Conservation (phyloP, 2,113 vertebrate genomes). For the Galeopterus variegatus region DNA sequence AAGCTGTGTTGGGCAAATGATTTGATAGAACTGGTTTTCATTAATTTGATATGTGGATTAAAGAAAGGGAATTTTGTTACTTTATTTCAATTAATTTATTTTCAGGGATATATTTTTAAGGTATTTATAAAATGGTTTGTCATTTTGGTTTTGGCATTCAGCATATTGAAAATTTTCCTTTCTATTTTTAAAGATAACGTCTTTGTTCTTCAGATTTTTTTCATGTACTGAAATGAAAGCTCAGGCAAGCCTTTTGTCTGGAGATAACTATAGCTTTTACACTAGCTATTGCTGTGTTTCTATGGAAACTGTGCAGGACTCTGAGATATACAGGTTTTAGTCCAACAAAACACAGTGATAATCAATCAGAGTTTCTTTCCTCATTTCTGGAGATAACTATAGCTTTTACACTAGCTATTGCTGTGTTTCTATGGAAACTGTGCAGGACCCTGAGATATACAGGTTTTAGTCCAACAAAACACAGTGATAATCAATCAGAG, state of each 20-base stretch:
- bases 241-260: slow-evolving; percentile 73
- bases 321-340: slow-evolving; percentile 71
- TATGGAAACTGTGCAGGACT: slow-evolving; percentile 85
- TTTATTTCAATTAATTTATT: background rate
- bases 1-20: background rate
- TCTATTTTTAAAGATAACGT: slow-evolving; percentile 12
- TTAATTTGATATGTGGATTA: slow-evolving; percentile 18
- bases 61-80: slow-evolving; percentile 50
- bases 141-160: background rate
- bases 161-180: background rate
- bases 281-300: slow-evolving; percentile 83
- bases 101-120: background rate
- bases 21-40: background rate
- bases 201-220: slow-evolving; percentile 35
- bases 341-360: slow-evolving; percentile 61
- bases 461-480: slow-evolving; percentile 64
- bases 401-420: slow-evolving; percentile 61
- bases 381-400: slow-evolving; percentile 54
- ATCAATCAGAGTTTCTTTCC: slow-evolving; percentile 45
- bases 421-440: slow-evolving; percentile 88
- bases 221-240: slow-evolving; percentile 24
- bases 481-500: slow-evolving; percentile 58
- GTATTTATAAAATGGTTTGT: background rate
- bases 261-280: slow-evolving; percentile 43
- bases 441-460: slow-evolving; percentile 74